Conservation (phyloP, 1,140 invertebrate genomes). For the Campoletis sonorensis region DNA sequence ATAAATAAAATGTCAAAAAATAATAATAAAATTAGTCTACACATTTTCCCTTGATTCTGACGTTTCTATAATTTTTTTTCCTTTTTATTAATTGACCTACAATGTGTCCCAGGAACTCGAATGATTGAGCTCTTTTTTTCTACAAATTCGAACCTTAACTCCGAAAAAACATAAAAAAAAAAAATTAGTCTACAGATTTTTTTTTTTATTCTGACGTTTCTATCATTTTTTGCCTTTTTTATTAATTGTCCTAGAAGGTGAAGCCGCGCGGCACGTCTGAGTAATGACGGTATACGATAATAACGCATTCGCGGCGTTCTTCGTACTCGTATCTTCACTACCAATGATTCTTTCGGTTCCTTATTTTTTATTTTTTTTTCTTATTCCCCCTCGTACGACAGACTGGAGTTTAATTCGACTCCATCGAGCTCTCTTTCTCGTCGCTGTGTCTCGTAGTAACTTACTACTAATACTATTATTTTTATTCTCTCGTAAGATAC, state of each 20-base stretch:
- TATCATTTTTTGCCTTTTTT: neutral
- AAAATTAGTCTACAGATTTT: neutral
- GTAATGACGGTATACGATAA: conserved; percentile 45
- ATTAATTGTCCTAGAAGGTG: conserved; percentile 22
- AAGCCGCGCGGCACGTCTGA: conserved; percentile 46
- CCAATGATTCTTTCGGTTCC: conserved; percentile 22
- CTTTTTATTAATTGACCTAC: neutral
- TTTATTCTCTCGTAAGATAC: conserved; percentile 26
- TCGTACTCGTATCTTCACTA: conserved; percentile 36
- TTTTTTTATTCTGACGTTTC: too few relatives aligned
- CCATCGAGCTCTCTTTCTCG: conserved; percentile 13
- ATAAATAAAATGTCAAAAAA: too few relatives aligned
- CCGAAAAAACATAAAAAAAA: too few relatives aligned
- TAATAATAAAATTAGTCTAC: too few relatives aligned
- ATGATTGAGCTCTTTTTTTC: too few relatives aligned
- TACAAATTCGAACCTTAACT: too few relatives aligned
- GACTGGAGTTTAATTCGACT: conserved; percentile 15
- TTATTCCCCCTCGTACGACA: neutral
- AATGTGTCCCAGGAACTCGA: too few relatives aligned
- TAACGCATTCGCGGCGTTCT: conserved; percentile 46
- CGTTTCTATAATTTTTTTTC: too few relatives aligned
- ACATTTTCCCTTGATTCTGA: too few relatives aligned
- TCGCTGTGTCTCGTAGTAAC: neutral
- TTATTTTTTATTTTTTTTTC: conserved; percentile 12
- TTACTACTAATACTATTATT: conserved; percentile 17